phyloP scores from a whole-genome alignment of 2,888 invertebrate genomes.

The Prosopocoilus inquinatus region DNA sequence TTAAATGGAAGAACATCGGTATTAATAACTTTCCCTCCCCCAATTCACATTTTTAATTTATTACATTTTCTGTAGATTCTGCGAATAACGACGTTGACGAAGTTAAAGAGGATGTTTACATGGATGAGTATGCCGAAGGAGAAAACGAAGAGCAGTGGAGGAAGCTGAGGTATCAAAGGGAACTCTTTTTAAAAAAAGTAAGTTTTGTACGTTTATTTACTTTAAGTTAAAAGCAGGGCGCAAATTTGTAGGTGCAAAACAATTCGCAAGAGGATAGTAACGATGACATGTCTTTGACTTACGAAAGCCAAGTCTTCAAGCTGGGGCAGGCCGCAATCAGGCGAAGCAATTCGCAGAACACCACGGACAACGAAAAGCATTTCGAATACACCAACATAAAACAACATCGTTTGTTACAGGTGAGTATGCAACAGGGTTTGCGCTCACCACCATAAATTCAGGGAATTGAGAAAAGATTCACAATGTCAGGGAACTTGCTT shows the following conservation, averaged over 20 bases:
- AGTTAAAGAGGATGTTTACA: constrained; percentile 44
- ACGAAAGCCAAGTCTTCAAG: constrained; percentile 50
- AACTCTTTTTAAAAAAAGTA: constrained; percentile 70
- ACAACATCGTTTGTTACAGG: constrained; percentile 42
- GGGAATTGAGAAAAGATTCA: no score
- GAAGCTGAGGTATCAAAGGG: constrained; percentile 74
- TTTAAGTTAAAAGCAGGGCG: neutral
- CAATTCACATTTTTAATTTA: neutral
- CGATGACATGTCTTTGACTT: constrained; percentile 31
- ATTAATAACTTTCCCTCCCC: constrained; percentile 25
- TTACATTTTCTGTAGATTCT: constrained; percentile 19
- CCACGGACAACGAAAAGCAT: no score
- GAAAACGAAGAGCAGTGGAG: constrained; percentile 77
- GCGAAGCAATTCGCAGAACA: constrained; percentile 30
- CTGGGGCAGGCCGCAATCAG: constrained; percentile 49
- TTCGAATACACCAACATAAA: no score
- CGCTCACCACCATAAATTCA: no score
- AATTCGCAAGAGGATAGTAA: constrained; percentile 37
- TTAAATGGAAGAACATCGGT: constrained; percentile 83
- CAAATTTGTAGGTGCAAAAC: constrained; percentile 46
- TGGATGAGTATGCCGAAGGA: constrained; percentile 62
- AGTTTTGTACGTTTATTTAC: constrained; percentile 38
- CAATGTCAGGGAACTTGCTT: no score
- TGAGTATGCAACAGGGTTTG: constrained; percentile 28
- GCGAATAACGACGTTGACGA: constrained; percentile 16